Conservation (phyloP, 2,888 invertebrate species). For the Bombyx huttoni region DNA sequence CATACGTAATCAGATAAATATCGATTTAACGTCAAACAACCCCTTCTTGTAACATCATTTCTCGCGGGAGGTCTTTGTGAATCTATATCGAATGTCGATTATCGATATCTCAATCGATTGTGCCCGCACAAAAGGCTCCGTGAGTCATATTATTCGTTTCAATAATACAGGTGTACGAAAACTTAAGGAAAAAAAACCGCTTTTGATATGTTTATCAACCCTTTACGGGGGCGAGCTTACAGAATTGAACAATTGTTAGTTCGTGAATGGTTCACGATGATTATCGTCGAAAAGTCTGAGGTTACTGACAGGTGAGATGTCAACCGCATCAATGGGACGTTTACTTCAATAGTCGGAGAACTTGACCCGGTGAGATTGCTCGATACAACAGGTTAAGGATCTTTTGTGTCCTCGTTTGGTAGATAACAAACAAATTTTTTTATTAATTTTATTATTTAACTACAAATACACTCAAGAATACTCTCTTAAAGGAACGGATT, state of each 20-base stretch:
- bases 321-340: constrained; percentile 41
- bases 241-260: constrained; percentile 44
- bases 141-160: constrained; percentile 40
- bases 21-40: constrained; percentile 10
- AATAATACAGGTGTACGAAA: constrained; percentile 57
- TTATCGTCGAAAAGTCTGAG: constrained; percentile 52
- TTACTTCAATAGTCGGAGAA: constrained; percentile 30
- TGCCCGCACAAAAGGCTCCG: constrained; percentile 42
- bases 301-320: constrained; percentile 70
- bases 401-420: constrained; percentile 6
- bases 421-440: not conserved
- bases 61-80: constrained; percentile 51
- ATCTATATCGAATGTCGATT: constrained; percentile 50
- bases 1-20: not conserved
- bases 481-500: no score
- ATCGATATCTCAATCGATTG: constrained; percentile 59
- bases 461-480: no score
- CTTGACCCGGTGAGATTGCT: constrained; percentile 51
- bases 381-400: constrained; percentile 19
- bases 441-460: not conserved
- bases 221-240: constrained; percentile 56
- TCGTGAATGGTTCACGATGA: constrained; percentile 57
- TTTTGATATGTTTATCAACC: constrained; percentile 71
- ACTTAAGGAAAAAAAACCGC: constrained; percentile 24
- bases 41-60: constrained; percentile 19